These are phyloP conservation scores for Holothuria scabra DNA, from an alignment of 53 echinoderm and acorn worm species.

Conservation along the genomic window DNA sequence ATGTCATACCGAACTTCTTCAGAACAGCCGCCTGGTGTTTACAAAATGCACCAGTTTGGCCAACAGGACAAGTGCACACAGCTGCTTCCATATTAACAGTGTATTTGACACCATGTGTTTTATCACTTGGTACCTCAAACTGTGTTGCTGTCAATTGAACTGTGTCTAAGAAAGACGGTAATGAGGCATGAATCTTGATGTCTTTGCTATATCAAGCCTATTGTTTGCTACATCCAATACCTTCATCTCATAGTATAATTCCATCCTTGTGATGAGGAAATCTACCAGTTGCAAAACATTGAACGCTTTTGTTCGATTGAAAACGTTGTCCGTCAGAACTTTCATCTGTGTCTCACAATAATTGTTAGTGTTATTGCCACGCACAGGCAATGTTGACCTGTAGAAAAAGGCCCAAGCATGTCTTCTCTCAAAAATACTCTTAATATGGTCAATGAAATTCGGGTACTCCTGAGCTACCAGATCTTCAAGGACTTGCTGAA, in stretches of 20 bases:
- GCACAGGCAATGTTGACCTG: background rate
- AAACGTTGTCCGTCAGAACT: background rate
- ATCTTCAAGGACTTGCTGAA: background rate
- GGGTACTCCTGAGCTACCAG: background rate
- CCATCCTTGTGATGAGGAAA: background rate
- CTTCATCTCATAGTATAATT: constrained; percentile 1
- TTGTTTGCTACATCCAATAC: constrained; percentile 8
- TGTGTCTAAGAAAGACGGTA: background rate
- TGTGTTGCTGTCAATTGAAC: constrained; percentile 3
- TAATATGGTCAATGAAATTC: constrained; percentile 4
- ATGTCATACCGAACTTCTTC: background rate
- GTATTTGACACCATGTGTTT: constrained; percentile 9
- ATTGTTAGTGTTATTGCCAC: constrained; percentile 4
- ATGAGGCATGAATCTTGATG: background rate
- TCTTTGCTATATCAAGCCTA: constrained; percentile 45
- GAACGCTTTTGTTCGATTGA: background rate
- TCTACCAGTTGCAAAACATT: constrained; percentile 9
- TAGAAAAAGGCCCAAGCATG: constrained; percentile 15
- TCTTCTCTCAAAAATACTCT: background rate
- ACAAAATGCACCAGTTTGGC: constrained; percentile 57
- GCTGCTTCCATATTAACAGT: constrained; percentile 49
- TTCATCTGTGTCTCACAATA: background rate
- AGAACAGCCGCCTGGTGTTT: constrained; percentile 57
- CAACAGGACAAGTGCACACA: constrained; percentile 50
- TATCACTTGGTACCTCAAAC: background rate